phyloP scores from a whole-genome alignment of 1,140 invertebrate genomes.

The Sarcophaga peregrina region DNA sequence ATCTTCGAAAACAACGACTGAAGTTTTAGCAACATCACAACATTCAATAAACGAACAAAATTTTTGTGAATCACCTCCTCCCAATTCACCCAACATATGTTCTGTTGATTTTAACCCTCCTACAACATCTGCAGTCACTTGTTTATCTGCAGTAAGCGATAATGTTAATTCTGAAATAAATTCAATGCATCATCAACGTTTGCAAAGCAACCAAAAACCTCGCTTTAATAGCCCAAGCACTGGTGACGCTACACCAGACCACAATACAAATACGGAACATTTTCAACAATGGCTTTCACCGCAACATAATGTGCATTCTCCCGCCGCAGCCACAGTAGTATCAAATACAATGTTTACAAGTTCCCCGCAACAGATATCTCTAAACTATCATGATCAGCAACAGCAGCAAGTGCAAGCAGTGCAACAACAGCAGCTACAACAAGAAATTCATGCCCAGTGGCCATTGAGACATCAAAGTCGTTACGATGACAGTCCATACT shows the following conservation, averaged over 20 bases:
- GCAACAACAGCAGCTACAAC: constrained; percentile 57
- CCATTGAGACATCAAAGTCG: constrained; percentile 65
- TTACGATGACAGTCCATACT: constrained; percentile 67
- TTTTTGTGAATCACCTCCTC: constrained; percentile 50
- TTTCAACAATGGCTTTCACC: constrained; percentile 38
- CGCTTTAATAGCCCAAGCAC: constrained; percentile 43
- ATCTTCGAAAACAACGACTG: neutral
- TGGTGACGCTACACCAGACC: constrained; percentile 36
- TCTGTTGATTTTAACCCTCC: constrained; percentile 57
- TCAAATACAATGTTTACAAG: neutral
- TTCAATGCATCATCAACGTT: constrained; percentile 34
- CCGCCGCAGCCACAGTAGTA: neutral
- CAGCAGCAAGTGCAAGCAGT: constrained; percentile 54
- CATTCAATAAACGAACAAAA: neutral
- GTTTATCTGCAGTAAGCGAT: neutral
- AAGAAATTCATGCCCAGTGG: constrained; percentile 68
- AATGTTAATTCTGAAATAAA: neutral
- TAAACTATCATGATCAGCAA: constrained; percentile 48
- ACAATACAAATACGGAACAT: constrained; percentile 8
- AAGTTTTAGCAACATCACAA: neutral
- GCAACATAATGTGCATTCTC: constrained; percentile 10
- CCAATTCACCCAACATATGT: constrained; percentile 60
- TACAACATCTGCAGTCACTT: neutral
- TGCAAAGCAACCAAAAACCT: constrained; percentile 40
- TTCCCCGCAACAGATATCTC: neutral